Conservation (phyloP, 2,797 vertebrate species). For the Parauchenoglanis ngamensis region DNA sequence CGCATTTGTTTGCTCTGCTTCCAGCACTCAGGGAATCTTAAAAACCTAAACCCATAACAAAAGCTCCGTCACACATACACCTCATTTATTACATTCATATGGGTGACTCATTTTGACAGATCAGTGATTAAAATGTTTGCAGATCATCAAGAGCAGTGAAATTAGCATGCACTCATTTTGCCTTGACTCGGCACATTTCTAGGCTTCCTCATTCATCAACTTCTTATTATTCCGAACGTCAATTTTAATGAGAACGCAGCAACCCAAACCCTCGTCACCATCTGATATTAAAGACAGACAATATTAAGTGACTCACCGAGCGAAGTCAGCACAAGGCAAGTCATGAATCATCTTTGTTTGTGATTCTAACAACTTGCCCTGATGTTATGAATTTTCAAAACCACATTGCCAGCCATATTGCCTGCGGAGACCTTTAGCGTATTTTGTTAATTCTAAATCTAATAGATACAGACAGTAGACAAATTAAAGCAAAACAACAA, state of each 20-base stretch:
- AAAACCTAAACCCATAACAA: neutral
- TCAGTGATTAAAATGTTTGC: slow-evolving; percentile 18
- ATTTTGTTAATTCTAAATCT: neutral
- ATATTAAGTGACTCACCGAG: neutral
- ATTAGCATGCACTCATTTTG: neutral
- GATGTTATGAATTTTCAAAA: slow-evolving; percentile 14
- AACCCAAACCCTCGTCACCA: neutral
- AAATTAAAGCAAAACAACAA: slow-evolving; percentile 49
- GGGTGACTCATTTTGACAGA: neutral
- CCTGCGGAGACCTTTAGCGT: neutral
- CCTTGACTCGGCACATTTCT: neutral
- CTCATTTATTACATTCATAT: neutral
- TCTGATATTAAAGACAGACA: slow-evolving; percentile 5
- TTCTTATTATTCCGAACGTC: slow-evolving; percentile 13
- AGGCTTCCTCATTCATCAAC: slow-evolving; percentile 17
- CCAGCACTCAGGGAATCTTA: neutral
- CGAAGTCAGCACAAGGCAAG: neutral
- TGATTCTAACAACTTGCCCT: slow-evolving; percentile 1
- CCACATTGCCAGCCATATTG: slow-evolving; percentile 41
- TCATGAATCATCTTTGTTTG: slow-evolving; percentile 24
- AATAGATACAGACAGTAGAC: neutral
- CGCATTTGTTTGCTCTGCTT: neutral
- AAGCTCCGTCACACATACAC: neutral
- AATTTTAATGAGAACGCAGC: slow-evolving; percentile 32
- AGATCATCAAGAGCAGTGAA: slow-evolving; percentile 11